phyloP scores from a whole-genome alignment of 1,140 invertebrate species.

The Brachionus rotundiformis region DNA sequence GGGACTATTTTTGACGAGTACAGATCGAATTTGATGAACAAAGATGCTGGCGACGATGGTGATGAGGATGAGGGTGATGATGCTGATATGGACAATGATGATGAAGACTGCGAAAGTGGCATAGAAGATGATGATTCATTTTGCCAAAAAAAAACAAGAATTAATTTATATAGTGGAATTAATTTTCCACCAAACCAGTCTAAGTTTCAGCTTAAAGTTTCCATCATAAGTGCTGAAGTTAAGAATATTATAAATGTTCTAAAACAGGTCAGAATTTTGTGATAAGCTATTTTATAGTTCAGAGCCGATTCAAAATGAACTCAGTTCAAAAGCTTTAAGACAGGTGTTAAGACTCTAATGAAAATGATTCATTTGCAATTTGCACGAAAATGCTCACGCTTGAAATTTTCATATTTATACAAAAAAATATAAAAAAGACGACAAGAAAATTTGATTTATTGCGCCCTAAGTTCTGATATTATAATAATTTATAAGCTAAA shows the following conservation, averaged over 20 bases:
- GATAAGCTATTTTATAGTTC: constrained; percentile 6
- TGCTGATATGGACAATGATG: constrained; percentile 57
- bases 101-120: constrained; percentile 61
- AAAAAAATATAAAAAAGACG: not conserved
- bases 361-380: not conserved
- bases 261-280: constrained; percentile 79
- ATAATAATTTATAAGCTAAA: constrained; percentile 37
- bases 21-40: constrained; percentile 53
- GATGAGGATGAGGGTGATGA: constrained; percentile 59
- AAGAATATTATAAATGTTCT: constrained; percentile 95
- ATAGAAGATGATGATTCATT: constrained; percentile 55
- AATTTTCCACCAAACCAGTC: constrained; percentile 31
- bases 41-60: not conserved
- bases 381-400: constrained; percentile 19
- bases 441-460: constrained; percentile 26
- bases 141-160: not conserved
- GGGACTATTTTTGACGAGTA: constrained; percentile 59
- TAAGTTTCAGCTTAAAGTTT: constrained; percentile 84
- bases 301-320: constrained; percentile 14
- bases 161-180: constrained; percentile 36
- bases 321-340: not conserved
- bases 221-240: constrained; percentile 90
- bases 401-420: not conserved
- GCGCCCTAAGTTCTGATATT: constrained; percentile 10
- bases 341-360: not conserved